Evolutionary conservation across 2,113 vertebrate species (phyloP).

Genomic region (Antechinus flavipes): DNA sequence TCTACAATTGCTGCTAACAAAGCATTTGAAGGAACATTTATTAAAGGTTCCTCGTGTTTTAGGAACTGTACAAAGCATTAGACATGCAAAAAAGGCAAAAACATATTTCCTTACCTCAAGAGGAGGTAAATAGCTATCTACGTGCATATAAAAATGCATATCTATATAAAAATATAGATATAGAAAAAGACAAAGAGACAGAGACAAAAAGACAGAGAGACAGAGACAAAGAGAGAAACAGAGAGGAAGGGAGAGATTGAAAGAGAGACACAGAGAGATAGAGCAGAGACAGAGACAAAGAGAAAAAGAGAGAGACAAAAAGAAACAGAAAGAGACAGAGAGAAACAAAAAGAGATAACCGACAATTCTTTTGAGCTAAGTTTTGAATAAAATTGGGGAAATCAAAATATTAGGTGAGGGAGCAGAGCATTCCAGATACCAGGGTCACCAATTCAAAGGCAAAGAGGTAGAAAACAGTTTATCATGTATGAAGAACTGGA

Average conservation of each 20-base stretch:
- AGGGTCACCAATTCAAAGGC: background rate
- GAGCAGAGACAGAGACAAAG: background rate
- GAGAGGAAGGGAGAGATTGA: too few species aligned
- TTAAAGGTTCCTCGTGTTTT: background rate
- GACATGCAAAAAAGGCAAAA: background rate
- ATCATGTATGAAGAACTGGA: background rate
- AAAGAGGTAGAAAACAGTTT: background rate
- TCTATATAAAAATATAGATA: background rate
- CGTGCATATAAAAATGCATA: background rate
- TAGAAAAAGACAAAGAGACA: background rate
- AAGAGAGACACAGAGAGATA: too few species aligned
- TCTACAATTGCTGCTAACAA: slow-evolving; percentile 45
- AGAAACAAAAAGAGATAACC: background rate
- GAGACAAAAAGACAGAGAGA: background rate
- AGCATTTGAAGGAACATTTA: background rate
- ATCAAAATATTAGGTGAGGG: background rate
- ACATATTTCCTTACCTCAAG: background rate
- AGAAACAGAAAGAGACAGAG: background rate
- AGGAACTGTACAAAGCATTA: background rate
- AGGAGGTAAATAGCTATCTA: background rate
- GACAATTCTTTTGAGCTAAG: background rate
- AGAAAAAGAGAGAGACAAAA: background rate
- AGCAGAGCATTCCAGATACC: background rate
- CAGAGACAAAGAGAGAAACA: background rate
- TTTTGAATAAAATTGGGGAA: background rate